Percentiles rank a stretch among this genome's conserved stretches.
Conservation (phyloP, 2,888 invertebrate species). For the Dugesia japonica region DNA sequence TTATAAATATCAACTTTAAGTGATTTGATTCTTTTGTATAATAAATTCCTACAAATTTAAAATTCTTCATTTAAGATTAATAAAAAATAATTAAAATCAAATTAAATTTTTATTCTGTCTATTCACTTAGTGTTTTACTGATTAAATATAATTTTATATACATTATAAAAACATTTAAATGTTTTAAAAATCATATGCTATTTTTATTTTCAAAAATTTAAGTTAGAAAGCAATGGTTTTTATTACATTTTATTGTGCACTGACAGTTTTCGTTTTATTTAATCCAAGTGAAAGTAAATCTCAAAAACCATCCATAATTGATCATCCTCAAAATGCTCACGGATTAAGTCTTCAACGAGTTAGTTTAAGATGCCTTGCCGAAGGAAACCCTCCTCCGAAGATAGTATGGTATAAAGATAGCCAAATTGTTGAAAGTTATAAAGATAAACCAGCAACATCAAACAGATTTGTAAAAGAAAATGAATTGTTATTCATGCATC, state of each 20-base stretch:
- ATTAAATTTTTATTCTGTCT: too few species aligned
- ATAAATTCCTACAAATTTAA: too few species aligned
- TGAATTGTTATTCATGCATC: constrained; percentile 8
- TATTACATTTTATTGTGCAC: too few species aligned
- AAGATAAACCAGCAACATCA: constrained; percentile 27
- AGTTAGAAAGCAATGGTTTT: too few species aligned
- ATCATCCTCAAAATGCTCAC: neutral
- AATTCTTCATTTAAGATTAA: too few species aligned
- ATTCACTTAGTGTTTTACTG: constrained; percentile 20
- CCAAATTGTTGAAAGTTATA: constrained; percentile 35
- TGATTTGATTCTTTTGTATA: too few species aligned
- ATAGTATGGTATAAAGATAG: constrained; percentile 40
- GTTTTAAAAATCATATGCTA: too few species aligned
- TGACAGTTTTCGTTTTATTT: too few species aligned
- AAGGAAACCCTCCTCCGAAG: constrained; percentile 39
- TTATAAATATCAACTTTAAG: too few species aligned
- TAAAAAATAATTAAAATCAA: too few species aligned
- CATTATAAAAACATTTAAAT: neutral
- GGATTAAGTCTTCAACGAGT: constrained; percentile 26
- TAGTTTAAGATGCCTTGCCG: constrained; percentile 38
- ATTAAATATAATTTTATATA: neutral
- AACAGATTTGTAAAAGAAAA: constrained; percentile 14
- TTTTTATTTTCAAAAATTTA: too few species aligned
- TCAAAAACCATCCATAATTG: constrained; percentile 16
- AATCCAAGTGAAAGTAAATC: too few species aligned